Percentiles rank a stretch among this genome's conserved stretches.
These are phyloP conservation scores for Drosophila pruinosa DNA, from an alignment of 1,140 invertebrate species.

Conservation along the genomic window DNA sequence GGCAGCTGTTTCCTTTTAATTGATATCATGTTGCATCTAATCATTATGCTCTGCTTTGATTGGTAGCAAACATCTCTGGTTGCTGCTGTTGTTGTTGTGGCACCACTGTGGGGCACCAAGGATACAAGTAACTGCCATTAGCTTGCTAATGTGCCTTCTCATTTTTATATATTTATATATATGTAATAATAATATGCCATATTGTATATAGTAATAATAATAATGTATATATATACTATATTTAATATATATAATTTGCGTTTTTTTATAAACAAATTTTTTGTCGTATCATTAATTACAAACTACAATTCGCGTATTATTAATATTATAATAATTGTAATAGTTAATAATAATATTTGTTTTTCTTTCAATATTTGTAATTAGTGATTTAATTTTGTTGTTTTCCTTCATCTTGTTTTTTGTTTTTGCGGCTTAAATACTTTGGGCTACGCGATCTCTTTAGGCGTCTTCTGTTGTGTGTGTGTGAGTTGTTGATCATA, in stretches of 20 bases:
- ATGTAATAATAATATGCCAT: slow-evolving; percentile 75
- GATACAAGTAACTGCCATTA: slow-evolving; percentile 25
- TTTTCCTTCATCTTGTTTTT: slow-evolving; percentile 41
- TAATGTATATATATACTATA: slow-evolving; percentile 68
- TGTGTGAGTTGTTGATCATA: slow-evolving; percentile 39
- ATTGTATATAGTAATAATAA: slow-evolving; percentile 75
- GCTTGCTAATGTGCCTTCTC: slow-evolving; percentile 52
- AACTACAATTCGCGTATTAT: slow-evolving; percentile 77
- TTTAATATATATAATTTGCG: slow-evolving; percentile 68
- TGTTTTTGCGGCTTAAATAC: slow-evolving; percentile 75
- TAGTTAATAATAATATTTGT: slow-evolving; percentile 65
- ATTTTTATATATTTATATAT: slow-evolving; percentile 54
- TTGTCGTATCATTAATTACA: slow-evolving; percentile 74
- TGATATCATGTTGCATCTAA: slow-evolving; percentile 54
- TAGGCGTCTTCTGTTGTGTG: slow-evolving; percentile 50
- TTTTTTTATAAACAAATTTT: slow-evolving; percentile 74
- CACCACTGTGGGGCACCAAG: background rate
- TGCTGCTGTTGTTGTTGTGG: slow-evolving; percentile 4
- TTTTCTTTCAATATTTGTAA: slow-evolving; percentile 63
- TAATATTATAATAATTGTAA: slow-evolving; percentile 48
- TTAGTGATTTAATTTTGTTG: slow-evolving; percentile 32
- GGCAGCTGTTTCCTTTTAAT: slow-evolving; percentile 61
- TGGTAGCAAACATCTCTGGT: slow-evolving; percentile 7
- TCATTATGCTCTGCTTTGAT: slow-evolving; percentile 23
- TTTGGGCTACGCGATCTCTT: slow-evolving; percentile 53